Conservation (phyloP, 53 echinoderm and acorn worm species). For the Mesocentrotus franciscanus region DNA sequence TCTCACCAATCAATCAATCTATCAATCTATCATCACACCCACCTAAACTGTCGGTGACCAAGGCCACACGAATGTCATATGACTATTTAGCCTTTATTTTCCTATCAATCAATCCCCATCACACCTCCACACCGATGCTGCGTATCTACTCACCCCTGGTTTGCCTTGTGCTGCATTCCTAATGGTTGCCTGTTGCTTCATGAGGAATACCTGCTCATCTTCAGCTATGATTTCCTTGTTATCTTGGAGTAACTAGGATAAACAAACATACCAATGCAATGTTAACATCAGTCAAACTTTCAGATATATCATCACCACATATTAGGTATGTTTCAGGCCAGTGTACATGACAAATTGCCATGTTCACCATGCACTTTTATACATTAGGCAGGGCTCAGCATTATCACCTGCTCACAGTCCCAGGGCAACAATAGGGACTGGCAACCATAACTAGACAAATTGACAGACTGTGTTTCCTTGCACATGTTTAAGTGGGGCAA, state of each 20-base stretch:
- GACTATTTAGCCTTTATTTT: background rate
- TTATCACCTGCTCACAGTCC: background rate
- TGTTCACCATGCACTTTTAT: too few species aligned
- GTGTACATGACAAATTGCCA: too few species aligned
- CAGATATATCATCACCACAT: background rate
- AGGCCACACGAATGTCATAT: background rate
- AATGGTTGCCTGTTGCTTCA: slow-evolving; percentile 93
- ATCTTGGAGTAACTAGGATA: slow-evolving; percentile 87
- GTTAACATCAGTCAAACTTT: background rate
- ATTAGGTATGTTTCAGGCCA: background rate
- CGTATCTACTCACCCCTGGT: slow-evolving; percentile 72
- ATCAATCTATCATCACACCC: background rate
- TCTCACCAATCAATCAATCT: background rate
- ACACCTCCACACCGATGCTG: background rate
- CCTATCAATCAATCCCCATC: background rate
- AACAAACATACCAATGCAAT: background rate
- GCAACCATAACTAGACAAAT: background rate
- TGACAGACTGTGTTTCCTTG: background rate
- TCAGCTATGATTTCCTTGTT: slow-evolving; percentile 93
- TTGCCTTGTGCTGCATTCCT: slow-evolving; percentile 89
- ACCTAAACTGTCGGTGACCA: background rate
- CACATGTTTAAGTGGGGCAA: background rate
- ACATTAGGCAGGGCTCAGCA: background rate
- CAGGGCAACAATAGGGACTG: too few species aligned
- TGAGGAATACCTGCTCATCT: slow-evolving; percentile 98